Percentiles rank a stretch among this genome's conserved stretches.
phyloP scores from a whole-genome alignment of 2,113 vertebrate species.

The Cinclus cinclus region DNA sequence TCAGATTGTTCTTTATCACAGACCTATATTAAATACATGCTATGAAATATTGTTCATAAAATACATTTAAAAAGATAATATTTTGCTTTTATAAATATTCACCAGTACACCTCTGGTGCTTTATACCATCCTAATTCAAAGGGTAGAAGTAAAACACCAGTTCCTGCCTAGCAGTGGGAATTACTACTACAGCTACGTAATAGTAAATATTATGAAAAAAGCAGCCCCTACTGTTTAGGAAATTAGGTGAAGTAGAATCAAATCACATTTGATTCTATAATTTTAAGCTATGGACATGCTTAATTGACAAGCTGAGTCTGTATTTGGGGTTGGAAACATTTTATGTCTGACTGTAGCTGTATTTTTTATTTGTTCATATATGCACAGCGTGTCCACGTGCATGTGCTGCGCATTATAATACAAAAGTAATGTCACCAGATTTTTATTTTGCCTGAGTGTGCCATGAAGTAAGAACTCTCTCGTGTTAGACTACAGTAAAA shows the following conservation, averaged over 20 bases:
- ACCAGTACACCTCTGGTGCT: background rate
- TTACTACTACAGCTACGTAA: fast-evolving
- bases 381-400: background rate
- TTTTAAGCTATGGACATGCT: background rate
- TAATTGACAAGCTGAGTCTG: background rate
- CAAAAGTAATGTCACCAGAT: background rate
- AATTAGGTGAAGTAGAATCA: background rate
- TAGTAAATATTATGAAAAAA: background rate
- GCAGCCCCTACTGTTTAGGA: background rate
- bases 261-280: background rate
- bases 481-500: background rate
- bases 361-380: fast-evolving
- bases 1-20: background rate
- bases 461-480: background rate
- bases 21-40: background rate
- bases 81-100: background rate
- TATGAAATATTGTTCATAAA: background rate
- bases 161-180: background rate
- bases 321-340: background rate
- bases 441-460: background rate
- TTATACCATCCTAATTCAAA: background rate
- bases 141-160: background rate
- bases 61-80: background rate
- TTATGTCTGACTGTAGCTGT: fast-evolving
- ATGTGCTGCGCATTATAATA: background rate